These are phyloP conservation scores for Drosophila acutilabella DNA, from an alignment of 2,888 invertebrate species.

Conservation along the genomic window DNA sequence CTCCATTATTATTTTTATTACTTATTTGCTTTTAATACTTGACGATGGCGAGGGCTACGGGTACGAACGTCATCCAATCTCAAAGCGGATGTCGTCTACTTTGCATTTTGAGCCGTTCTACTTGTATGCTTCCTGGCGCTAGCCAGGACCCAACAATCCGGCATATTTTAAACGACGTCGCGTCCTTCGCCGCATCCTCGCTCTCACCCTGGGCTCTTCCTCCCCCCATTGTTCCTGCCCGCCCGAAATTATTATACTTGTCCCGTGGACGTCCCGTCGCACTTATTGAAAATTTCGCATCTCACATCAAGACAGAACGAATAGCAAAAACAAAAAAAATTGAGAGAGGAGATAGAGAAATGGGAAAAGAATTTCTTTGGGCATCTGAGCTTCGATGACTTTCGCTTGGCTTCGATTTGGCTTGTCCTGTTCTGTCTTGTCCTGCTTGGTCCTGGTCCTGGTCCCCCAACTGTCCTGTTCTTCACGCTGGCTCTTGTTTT, in stretches of 20 bases:
- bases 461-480: constrained; percentile 29
- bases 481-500: constrained; percentile 65
- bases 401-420: constrained; percentile 60
- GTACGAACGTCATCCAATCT: constrained; percentile 77
- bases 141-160: constrained; percentile 61
- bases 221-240: constrained; percentile 16
- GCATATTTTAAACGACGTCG: constrained; percentile 78
- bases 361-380: constrained; percentile 48
- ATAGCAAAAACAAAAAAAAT: constrained; percentile 9
- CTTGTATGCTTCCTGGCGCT: constrained; percentile 79
- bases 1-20: constrained; percentile 81
- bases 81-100: constrained; percentile 81
- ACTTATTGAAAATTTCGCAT: constrained; percentile 80
- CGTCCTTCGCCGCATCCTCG: constrained; percentile 20
- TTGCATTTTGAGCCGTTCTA: constrained; percentile 81
- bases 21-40: constrained; percentile 81
- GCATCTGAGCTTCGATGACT: constrained; percentile 64
- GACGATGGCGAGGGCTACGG: constrained; percentile 56
- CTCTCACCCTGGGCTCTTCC: constrained; percentile 10
- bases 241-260: constrained; percentile 68
- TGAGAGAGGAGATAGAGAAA: constrained; percentile 17
- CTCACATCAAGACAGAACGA: constrained; percentile 42
- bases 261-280: constrained; percentile 60
- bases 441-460: constrained; percentile 19
- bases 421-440: constrained; percentile 22